Conservation (phyloP, 2,797 vertebrate genomes). For the Gobionotothen gibberifrons region DNA sequence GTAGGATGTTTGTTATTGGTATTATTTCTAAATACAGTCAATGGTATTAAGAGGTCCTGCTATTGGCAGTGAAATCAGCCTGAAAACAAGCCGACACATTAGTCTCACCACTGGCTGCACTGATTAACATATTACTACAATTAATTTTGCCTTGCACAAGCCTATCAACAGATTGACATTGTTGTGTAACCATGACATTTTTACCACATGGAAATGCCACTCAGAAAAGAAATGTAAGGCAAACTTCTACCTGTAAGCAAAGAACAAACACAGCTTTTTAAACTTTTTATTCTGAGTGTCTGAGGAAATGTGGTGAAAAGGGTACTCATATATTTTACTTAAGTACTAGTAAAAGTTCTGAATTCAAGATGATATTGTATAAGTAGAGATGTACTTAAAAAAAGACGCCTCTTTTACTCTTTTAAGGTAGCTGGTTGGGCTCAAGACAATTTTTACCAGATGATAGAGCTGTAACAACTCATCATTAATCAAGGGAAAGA, state of each 20-base stretch:
- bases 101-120: conserved; percentile 41
- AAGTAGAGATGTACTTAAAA: too few species aligned
- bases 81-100: conserved; percentile 36
- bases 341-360: not conserved
- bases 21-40: too few species aligned
- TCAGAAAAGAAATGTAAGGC: not conserved
- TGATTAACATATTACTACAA: conserved; percentile 61
- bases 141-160: conserved; percentile 39
- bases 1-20: not conserved
- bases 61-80: conserved; percentile 13
- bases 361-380: not conserved
- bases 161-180: conserved; percentile 50
- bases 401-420: not conserved
- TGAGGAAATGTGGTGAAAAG: too few species aligned
- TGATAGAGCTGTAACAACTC: not conserved
- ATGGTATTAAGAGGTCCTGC: not conserved
- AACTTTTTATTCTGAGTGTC: too few species aligned
- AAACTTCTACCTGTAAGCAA: conserved; percentile 2
- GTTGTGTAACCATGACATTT: conserved; percentile 46
- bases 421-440: not conserved
- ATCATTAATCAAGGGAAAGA: not conserved
- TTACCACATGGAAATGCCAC: conserved; percentile 10
- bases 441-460: not conserved
- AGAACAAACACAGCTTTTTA: too few species aligned
- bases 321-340: not conserved